Evolutionary conservation across 2,113 vertebrate species (phyloP), one percentile per base, ranked within the genome.

Genomic region (Zosterops borbonicus): DNA sequence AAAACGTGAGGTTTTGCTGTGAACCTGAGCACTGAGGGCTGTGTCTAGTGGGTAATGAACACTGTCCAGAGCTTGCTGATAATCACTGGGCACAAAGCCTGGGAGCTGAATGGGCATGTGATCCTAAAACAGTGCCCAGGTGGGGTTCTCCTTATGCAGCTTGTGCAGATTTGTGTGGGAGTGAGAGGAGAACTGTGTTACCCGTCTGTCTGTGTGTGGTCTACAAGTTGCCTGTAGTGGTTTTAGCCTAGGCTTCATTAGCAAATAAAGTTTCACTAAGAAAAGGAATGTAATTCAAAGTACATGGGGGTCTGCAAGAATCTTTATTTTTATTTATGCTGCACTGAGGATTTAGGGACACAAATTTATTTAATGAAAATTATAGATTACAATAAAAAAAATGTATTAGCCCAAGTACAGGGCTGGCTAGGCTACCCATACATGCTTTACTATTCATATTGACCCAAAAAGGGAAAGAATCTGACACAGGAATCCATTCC

Each of bases 391-490:
- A 46, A 19, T 58, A 74, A 67, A 82, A 47, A 93, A 97, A 90
- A 90, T 29, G 27, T 76, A 27, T 90, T 83, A 83, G 70, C 90
- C 94, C 89, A 84, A 96, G 91, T 88, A 92, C 78, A 90, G 86
- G 92, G 77, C 86, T 97, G 96, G 88, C 92, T 96, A 94, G 39
- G 39, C 96, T 97, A 96, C 81, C 78, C 64, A 70, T 91, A 93
- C 74, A 67, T 96, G 83, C 94, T 97, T 97, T 96, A 92, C 62
- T 97, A 62, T 95, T 96, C 39, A 20, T 94, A 86, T 46, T 95
- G 96, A 95, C 96, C 77, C 96, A 89, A 74, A 97, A 98, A 97
- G 94, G 96, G 97, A 97, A 96, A 93, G 86, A 92, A 70, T 74
- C 77, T 78, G 91, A 90, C 89, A 92, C 89, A 96, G 97, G 95